Evolutionary conservation across 2,888 invertebrate species (phyloP), one percentile per base, ranked within the genome.

Genomic region (Campoletis raptor): DNA sequence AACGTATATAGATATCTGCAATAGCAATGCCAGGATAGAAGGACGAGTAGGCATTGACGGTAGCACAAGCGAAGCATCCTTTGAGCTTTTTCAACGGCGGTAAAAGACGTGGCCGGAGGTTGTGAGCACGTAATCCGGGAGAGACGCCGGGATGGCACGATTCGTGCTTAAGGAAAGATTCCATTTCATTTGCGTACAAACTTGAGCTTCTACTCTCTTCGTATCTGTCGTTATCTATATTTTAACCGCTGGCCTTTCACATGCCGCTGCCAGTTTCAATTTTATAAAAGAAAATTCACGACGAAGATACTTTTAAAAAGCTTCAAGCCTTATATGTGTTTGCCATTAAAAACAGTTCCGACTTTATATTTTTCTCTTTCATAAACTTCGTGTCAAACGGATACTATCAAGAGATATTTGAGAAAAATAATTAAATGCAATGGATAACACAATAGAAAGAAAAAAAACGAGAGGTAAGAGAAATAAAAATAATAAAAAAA

Each of bases 101-200:
- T 77, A 80, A 70, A 76, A 64, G 69, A 77, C 80, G 66, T 21
- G 40, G 48, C 24, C 48, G 74, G 57, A 69, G 78, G 57, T 72
- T 66, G 54, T 54, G 67, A 61, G 77, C 36, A 76, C 83, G 76
- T 83, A 81, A 86, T 83, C 81, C 81, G 48, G 42, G 78, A 40
- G 72, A 70, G 73, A 86, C 57, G 37, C 64, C 61, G 52, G 57
- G 66, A 74, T 73, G 73, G 69, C 78, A 78, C 42, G 61, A 45
- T 52, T 73, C 67, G 24, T 74, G 90, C 85, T 90, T 89, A 88
- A 89, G 88, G 79, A 89, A 91, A 91, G 89, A 91, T 91, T 92
- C 89, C 89, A 91, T 91, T 91, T 90, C 90, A 90, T 92, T 91
- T 91, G 89, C 90, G 90, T 91, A 89, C 77, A 67, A 61, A 40